Evolutionary conservation across 1,140 invertebrate genomes (phyloP).

Genomic region (Trichonephila clavipes): DNA sequence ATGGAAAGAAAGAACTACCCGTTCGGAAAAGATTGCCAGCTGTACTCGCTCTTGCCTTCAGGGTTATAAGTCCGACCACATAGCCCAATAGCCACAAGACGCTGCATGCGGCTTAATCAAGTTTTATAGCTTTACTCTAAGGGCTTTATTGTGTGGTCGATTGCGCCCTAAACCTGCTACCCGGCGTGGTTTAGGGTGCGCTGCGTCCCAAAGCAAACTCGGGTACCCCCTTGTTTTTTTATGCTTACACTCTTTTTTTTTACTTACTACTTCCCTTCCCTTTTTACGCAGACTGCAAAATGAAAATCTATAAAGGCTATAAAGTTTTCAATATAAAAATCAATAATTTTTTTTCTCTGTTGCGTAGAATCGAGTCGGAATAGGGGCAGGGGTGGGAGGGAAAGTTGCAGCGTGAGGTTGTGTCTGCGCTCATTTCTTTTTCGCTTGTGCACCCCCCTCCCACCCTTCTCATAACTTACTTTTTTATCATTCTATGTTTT

Average conservation of each 20-base stretch:
- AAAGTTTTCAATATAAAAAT: slow-evolving; percentile 77
- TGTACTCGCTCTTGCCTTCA: slow-evolving; percentile 18
- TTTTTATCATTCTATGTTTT: slow-evolving; percentile 72
- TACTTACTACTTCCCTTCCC: slow-evolving; percentile 12
- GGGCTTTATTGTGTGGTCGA: slow-evolving; percentile 76
- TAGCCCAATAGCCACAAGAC: slow-evolving; percentile 7
- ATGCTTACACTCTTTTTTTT: slow-evolving; percentile 46
- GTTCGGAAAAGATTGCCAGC: slow-evolving; percentile 58
- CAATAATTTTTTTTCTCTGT: slow-evolving; percentile 65
- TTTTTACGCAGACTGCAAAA: slow-evolving; percentile 75
- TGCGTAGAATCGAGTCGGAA: neutral
- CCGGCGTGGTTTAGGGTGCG: slow-evolving; percentile 21
- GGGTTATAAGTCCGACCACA: slow-evolving; percentile 66
- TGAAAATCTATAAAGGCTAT: slow-evolving; percentile 77
- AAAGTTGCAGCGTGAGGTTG: too few species aligned
- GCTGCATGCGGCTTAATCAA: slow-evolving; percentile 74
- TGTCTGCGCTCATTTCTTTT: slow-evolving; percentile 73
- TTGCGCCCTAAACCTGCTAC: slow-evolving; percentile 74
- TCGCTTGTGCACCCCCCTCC: neutral
- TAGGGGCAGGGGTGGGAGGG: neutral
- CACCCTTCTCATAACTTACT: slow-evolving; percentile 53
- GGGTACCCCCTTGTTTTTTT: slow-evolving; percentile 45
- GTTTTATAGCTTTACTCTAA: slow-evolving; percentile 76
- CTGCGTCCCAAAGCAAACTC: slow-evolving; percentile 41
- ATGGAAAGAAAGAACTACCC: slow-evolving; percentile 48